A percentile compares a stretch with the other conserved stretches of the same genome.
These are phyloP conservation scores for Thyatira batis DNA, from an alignment of 2,888 invertebrate genomes.

Conservation along the genomic window DNA sequence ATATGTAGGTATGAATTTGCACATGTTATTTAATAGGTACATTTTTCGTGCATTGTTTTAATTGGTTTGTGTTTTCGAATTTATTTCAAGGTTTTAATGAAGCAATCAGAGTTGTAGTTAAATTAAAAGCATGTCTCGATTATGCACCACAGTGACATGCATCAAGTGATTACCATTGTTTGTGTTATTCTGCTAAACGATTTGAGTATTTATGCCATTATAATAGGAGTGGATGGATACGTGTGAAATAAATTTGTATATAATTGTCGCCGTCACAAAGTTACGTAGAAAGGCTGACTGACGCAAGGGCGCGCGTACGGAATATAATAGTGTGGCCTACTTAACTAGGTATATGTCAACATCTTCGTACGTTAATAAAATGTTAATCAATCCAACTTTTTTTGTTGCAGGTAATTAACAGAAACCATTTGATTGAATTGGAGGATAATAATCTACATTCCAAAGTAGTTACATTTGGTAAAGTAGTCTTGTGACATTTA, in stretches of 20 bases:
- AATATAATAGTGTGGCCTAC: slow-evolving; percentile 58
- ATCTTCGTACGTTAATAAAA: slow-evolving; percentile 37
- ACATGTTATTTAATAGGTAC: neutral
- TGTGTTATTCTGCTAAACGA: slow-evolving; percentile 16
- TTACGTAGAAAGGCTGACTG: slow-evolving; percentile 57
- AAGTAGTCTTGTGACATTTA: neutral
- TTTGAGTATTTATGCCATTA: slow-evolving; percentile 23
- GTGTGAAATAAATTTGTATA: slow-evolving; percentile 28
- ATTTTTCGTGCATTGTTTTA: neutral
- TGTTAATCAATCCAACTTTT: slow-evolving; percentile 41
- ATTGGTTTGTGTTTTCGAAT: neutral
- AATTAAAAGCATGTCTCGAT: slow-evolving; percentile 19
- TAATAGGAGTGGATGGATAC: slow-evolving; percentile 21
- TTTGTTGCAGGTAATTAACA: slow-evolving; percentile 62
- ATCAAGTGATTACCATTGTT: slow-evolving; percentile 17
- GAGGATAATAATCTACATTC: neutral
- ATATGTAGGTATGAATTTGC: neutral
- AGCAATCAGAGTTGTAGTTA: slow-evolving; percentile 19
- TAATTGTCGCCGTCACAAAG: slow-evolving; percentile 36
- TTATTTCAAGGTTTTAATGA: slow-evolving; percentile 27
- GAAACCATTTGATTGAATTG: neutral
- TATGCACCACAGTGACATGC: slow-evolving; percentile 19
- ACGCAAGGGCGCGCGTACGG: slow-evolving; percentile 60
- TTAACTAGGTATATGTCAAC: slow-evolving; percentile 64
- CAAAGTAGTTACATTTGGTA: neutral